These are phyloP conservation scores for Galbula dea DNA, from an alignment of 2,113 vertebrate species.

Conservation along the genomic window DNA sequence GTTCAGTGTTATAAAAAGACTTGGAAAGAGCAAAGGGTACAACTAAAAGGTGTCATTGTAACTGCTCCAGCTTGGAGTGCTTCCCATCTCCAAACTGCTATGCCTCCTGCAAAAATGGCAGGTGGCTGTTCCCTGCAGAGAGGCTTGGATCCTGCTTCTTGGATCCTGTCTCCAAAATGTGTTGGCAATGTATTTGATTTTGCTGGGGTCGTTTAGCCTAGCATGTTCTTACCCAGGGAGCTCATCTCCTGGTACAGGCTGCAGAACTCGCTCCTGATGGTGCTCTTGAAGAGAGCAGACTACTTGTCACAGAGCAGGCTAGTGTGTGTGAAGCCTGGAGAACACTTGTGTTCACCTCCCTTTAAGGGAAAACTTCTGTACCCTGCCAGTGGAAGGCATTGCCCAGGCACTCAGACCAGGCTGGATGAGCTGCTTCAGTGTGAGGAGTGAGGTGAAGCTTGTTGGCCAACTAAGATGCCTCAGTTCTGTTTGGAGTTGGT, in stretches of 20 bases:
- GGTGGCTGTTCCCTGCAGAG: constrained; percentile 10
- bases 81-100: not conserved
- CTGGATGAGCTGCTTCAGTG: not conserved
- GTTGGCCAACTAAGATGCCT: not conserved
- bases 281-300: not conserved
- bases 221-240: not conserved
- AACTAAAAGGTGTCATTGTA: not conserved
- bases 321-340: not conserved
- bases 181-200: not conserved
- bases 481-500: rapidly evolving
- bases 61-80: constrained; percentile 19
- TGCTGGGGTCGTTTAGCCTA: not conserved
- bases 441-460: not conserved
- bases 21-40: constrained; percentile 18
- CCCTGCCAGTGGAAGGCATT: not conserved
- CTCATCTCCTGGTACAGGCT: not conserved
- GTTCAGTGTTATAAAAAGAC: constrained; percentile 38
- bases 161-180: not conserved
- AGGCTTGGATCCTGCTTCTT: not conserved
- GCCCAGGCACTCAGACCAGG: not conserved
- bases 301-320: not conserved
- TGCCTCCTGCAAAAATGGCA: not conserved
- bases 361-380: rapidly evolving
- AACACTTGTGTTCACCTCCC: rapidly evolving
- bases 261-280: not conserved